These are phyloP conservation scores for Leptocoma aspasia DNA, from an alignment of 2,113 vertebrate genomes.

Conservation along the genomic window DNA sequence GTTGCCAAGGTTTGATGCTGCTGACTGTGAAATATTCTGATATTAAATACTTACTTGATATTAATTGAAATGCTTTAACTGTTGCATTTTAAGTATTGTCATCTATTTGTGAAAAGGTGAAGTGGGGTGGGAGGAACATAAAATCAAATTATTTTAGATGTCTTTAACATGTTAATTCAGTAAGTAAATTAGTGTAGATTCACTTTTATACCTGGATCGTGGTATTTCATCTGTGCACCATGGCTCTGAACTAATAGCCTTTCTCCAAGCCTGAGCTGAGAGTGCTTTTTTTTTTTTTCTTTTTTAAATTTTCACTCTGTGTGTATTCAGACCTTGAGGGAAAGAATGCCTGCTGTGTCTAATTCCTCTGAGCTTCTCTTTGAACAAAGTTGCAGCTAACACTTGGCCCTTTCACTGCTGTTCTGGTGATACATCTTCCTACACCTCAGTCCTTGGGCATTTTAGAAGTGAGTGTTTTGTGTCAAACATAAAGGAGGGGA, in stretches of 20 bases:
- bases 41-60: not conserved
- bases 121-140: not conserved
- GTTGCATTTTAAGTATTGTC: not conserved
- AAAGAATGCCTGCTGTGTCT: slow-evolving; percentile 39
- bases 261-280: not conserved
- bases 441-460: slow-evolving; percentile 19
- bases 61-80: not conserved
- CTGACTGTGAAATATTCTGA: not conserved
- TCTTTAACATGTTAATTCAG: not conserved
- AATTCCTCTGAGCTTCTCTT: slow-evolving; percentile 18
- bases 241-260: not conserved
- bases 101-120: not conserved
- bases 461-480: slow-evolving; percentile 8
- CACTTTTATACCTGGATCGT: not conserved
- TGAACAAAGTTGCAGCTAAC: slow-evolving; percentile 18
- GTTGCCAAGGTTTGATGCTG: not conserved
- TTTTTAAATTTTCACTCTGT: not conserved
- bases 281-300: not conserved
- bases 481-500: not conserved
- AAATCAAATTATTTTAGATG: slow-evolving; percentile 5
- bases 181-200: not conserved
- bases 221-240: not conserved
- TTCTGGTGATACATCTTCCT: not conserved
- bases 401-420: slow-evolving; percentile 26
- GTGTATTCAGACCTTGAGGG: not conserved